Evolutionary conservation across 2,888 invertebrate species (phyloP).

Genomic region (Octonoba sinensis): DNA sequence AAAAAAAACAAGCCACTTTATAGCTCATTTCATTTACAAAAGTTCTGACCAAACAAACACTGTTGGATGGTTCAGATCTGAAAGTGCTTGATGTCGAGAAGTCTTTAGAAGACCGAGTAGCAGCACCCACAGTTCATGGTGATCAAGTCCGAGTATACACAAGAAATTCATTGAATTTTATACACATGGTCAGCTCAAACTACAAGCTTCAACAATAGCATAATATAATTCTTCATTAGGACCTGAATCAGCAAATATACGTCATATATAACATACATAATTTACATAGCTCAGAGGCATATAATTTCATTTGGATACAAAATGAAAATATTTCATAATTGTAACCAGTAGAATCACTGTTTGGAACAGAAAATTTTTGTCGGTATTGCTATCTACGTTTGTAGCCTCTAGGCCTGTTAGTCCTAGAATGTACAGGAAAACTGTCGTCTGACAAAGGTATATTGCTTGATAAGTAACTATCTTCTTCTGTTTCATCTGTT

Average conservation of each 20-base stretch:
- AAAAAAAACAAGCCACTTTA: slow-evolving; percentile 63
- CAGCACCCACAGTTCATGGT: slow-evolving; percentile 24
- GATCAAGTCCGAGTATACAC: slow-evolving; percentile 8
- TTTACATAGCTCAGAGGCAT: slow-evolving; percentile 29
- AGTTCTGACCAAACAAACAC: slow-evolving; percentile 8
- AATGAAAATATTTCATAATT: slow-evolving; percentile 9
- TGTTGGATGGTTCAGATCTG: slow-evolving; percentile 3
- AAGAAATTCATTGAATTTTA: slow-evolving; percentile 44
- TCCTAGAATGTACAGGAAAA: slow-evolving; percentile 28
- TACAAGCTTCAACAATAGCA: slow-evolving; percentile 64
- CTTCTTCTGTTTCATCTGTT: slow-evolving; percentile 23
- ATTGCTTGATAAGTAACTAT: slow-evolving; percentile 28
- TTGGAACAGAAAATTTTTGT: slow-evolving; percentile 10
- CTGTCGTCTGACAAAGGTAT: slow-evolving; percentile 17
- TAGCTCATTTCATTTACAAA: slow-evolving; percentile 62
- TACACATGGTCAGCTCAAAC: slow-evolving; percentile 62
- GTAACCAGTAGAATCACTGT: slow-evolving; percentile 20
- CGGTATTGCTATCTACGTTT: slow-evolving; percentile 56
- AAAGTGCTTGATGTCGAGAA: slow-evolving; percentile 16
- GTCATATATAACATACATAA: slow-evolving; percentile 40
- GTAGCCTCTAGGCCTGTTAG: slow-evolving; percentile 34
- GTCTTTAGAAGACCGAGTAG: slow-evolving; percentile 32
- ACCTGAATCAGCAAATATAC: slow-evolving; percentile 43
- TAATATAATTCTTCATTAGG: slow-evolving; percentile 37
- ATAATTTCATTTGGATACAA: not conserved